Base-by-base conservation (phyloP, 2,113 vertebrate genomes). In the Naja naja region DNA sequence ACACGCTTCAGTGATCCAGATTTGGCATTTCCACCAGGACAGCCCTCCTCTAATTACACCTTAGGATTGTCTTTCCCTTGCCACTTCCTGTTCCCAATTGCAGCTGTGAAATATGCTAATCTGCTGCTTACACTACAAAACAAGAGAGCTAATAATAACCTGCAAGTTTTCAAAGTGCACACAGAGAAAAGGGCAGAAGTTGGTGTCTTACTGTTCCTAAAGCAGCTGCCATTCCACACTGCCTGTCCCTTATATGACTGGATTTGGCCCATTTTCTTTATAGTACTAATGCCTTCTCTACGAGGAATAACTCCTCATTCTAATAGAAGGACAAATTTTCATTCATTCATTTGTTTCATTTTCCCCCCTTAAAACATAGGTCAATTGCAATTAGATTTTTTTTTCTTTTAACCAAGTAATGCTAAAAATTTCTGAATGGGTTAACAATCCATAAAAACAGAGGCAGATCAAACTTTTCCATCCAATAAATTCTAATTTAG, bases 41-140 rank as follows among this genome's bases (percentile, higher is more conserved):
- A 91, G 22, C 86, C 69, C 74, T 87, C 85, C 94, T 93, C 94
- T 92, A 97, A 97, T 94, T 95, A 97, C 95, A 96, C 96, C 96
- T 95, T 95, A 92, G 95, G 89, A 97, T 97, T 97, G 94, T 96
- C 96, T 95, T 95, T 97, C 94, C 90, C 74, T 56, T 94, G 93
- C 89, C 95, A 94, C 93, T 96, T 96, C 97, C 97, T 92, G 95
- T 88, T 86, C 93, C 95, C 9, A 1, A 94, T 94, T 92, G n/a
- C 96, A 96, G 96, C 96, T 96, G 96, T 95, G 95, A 92, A 95
- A 95, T 90, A 39, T 0, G 89, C 96, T 95, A 95, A 95, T 91
- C 95, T 95, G 88, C 85, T n/a, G 92, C 89, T 56, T 1, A 39
- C 23, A 0, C 88, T 81, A 94, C 8, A 25, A 87, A 87, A 87